A percentile compares a stretch with the other conserved stretches of the same genome.
Evolutionary conservation across 2,113 vertebrate species (phyloP).

Genomic region (Oreotragus oreotragus): DNA sequence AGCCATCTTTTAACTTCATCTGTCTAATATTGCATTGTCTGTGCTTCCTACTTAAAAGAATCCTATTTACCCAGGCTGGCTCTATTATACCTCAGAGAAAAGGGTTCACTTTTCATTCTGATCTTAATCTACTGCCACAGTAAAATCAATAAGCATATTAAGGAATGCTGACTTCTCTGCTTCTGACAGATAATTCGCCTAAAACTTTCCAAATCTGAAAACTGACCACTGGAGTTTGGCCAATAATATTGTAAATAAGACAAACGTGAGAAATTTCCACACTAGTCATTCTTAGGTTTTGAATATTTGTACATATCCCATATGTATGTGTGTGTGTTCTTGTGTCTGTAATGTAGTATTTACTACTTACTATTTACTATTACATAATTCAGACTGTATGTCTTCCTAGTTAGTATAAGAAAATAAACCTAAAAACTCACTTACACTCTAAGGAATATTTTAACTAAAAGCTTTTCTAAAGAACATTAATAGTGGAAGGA

Average conservation of each 20-base stretch:
- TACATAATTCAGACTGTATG: background rate
- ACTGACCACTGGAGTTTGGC: background rate
- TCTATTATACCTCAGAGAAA: background rate
- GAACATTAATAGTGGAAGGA: background rate
- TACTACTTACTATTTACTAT: background rate
- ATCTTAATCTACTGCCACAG: background rate
- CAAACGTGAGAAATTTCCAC: background rate
- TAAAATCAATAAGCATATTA: slow-evolving; percentile 25
- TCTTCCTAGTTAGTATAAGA: background rate
- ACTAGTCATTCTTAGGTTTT: background rate
- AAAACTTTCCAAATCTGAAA: background rate
- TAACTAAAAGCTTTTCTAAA: background rate
- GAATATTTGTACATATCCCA: background rate
- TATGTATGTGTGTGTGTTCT: too few relatives aligned
- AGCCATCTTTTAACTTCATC: background rate
- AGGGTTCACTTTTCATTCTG: slow-evolving; percentile 4
- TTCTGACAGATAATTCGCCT: background rate
- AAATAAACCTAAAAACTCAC: background rate
- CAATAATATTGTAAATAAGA: background rate
- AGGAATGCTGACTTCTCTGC: background rate
- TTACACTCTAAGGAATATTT: background rate
- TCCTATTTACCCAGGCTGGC: background rate
- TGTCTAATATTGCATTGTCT: background rate
- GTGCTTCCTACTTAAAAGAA: background rate
- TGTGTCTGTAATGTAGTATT: background rate